Conservation (phyloP, 2,113 vertebrate genomes). For the Phalacrocorax carbo region DNA sequence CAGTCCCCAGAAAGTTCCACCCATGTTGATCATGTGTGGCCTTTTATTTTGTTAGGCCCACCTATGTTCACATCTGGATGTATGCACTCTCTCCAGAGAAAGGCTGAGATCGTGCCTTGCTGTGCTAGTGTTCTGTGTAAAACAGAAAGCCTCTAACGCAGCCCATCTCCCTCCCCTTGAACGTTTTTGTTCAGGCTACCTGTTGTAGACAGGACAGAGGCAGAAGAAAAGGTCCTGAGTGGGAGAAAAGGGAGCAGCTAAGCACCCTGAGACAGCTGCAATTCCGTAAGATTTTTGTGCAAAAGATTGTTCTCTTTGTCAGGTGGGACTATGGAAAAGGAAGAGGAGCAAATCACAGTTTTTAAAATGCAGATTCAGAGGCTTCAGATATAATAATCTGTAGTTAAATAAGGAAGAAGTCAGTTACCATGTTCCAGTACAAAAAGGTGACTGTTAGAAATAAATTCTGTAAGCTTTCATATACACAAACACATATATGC, state of each 20-base stretch:
- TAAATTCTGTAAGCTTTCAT: background rate
- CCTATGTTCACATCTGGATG: background rate
- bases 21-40: background rate
- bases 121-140: background rate
- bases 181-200: background rate
- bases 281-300: background rate
- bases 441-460: background rate
- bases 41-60: background rate
- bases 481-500: background rate
- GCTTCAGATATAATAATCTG: background rate
- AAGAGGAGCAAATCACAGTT: background rate
- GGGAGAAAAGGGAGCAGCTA: background rate
- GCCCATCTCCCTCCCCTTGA: background rate
- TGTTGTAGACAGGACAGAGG: background rate
- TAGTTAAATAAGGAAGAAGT: background rate
- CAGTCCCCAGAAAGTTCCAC: background rate
- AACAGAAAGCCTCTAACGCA: background rate
- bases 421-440: background rate
- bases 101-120: background rate
- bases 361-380: background rate
- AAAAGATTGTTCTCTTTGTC: background rate
- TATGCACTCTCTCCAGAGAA: background rate
- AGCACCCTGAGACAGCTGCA: background rate
- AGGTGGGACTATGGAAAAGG: background rate
- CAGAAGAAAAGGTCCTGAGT: background rate